A percentile compares a stretch with the other conserved stretches of the same genome.
Evolutionary conservation across 2,888 invertebrate genomes (phyloP).

Genomic region (Amblyjoppa proteus): DNA sequence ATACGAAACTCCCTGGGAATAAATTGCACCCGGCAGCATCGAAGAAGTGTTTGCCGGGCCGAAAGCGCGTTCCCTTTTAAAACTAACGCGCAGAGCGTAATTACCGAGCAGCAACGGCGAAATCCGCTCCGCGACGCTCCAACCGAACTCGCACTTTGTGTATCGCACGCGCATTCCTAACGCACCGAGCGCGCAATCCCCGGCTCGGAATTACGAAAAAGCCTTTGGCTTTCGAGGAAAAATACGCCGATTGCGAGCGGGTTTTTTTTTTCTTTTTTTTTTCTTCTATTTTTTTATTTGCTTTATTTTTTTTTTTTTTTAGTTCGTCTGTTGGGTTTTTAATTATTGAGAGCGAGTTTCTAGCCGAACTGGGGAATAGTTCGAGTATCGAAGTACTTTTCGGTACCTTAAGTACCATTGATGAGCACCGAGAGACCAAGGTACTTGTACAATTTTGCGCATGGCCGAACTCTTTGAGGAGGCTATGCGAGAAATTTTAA

Average conservation of each 20-base stretch:
- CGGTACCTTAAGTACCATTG: too few species aligned
- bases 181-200: background rate
- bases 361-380: too few species aligned
- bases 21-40: background rate
- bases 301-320: background rate
- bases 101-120: conserved; percentile 70
- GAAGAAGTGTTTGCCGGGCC: background rate
- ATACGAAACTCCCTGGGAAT: background rate
- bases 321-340: too few species aligned
- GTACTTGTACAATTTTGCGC: too few species aligned
- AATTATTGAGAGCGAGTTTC: too few species aligned
- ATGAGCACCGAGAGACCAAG: too few species aligned
- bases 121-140: background rate
- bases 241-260: background rate
- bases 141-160: too few species aligned
- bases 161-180: conserved; percentile 73
- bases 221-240: background rate
- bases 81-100: conserved; percentile 76
- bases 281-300: background rate
- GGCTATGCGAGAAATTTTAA: too few species aligned
- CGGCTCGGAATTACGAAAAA: conserved; percentile 18
- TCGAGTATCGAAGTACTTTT: too few species aligned
- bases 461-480: too few species aligned
- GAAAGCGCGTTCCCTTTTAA: conserved; percentile 72
- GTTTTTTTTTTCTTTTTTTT: background rate